Conservation (phyloP, 2,797 vertebrate genomes). For the Premnoplex brunnescens region DNA sequence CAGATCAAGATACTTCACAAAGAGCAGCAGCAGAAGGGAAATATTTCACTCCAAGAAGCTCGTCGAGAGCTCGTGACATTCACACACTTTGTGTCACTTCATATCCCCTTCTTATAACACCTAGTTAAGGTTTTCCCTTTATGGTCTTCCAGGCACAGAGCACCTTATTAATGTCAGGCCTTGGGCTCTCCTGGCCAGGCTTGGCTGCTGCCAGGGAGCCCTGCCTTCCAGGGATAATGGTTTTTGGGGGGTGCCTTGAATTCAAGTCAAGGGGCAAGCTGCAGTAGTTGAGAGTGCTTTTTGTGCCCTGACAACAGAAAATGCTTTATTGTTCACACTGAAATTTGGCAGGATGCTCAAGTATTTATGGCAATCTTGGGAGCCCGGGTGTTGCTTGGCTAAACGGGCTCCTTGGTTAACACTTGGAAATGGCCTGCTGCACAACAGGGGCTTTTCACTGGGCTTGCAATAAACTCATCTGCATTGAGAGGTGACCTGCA, state of each 20-base stretch:
- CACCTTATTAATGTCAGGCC: slow-evolving; percentile 63
- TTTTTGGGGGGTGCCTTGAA: neutral
- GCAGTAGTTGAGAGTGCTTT: neutral
- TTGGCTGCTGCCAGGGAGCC: neutral
- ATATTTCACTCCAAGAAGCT: neutral
- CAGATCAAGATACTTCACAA: slow-evolving; percentile 12
- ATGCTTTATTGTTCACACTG: slow-evolving; percentile 10
- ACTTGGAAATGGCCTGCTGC: neutral
- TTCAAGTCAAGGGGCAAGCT: neutral
- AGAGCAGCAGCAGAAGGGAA: neutral
- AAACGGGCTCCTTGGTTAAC: slow-evolving; percentile 9
- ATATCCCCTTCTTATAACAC: slow-evolving; percentile 61
- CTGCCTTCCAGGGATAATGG: slow-evolving; percentile 29
- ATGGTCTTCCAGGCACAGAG: slow-evolving; percentile 46
- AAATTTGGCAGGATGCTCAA: slow-evolving; percentile 38
- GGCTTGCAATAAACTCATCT: slow-evolving; percentile 24
- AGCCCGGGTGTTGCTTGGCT: neutral
- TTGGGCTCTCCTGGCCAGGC: neutral
- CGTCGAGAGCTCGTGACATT: neutral
- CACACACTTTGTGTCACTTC: slow-evolving; percentile 41
- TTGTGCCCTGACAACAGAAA: slow-evolving; percentile 53
- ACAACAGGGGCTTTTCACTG: slow-evolving; percentile 56
- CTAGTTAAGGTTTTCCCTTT: slow-evolving; percentile 69
- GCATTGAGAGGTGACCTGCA: slow-evolving; percentile 42
- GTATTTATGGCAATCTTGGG: neutral